These are phyloP conservation scores for Eretmocerus hayati DNA, from an alignment of 2,888 invertebrate genomes.

Conservation along the genomic window DNA sequence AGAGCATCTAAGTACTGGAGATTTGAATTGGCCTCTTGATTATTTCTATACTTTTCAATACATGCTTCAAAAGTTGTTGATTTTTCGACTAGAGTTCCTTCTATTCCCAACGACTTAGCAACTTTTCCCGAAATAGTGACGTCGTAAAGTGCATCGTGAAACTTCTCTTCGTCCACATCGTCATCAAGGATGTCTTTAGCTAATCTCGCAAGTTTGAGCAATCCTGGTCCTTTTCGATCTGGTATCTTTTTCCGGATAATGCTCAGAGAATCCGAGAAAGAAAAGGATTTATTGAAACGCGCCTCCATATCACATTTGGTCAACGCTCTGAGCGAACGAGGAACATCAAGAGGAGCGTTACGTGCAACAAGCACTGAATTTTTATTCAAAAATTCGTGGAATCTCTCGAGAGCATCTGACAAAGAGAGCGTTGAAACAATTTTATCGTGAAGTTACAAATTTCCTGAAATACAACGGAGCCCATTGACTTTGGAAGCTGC, in stretches of 20 bases:
- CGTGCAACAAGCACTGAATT: not conserved
- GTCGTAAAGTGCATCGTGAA: not conserved
- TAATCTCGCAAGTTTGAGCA: not conserved
- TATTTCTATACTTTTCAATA: too few species aligned
- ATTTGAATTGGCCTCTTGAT: too few species aligned
- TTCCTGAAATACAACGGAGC: constrained; percentile 5
- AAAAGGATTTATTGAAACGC: not conserved
- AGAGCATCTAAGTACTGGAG: too few species aligned
- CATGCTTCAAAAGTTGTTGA: not conserved
- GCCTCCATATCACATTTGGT: not conserved
- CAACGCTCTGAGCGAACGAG: not conserved
- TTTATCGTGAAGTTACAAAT: constrained; percentile 7
- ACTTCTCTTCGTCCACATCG: not conserved
- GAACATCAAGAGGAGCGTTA: not conserved
- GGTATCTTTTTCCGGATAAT: not conserved
- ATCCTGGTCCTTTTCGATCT: not conserved
- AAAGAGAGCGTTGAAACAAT: not conserved
- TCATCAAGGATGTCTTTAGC: not conserved
- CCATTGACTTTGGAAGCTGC: constrained; percentile 9
- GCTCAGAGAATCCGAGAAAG: not conserved
- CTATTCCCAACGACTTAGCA: not conserved
- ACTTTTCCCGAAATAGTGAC: not conserved
- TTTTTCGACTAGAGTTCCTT: not conserved
- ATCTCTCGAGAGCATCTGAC: not conserved
- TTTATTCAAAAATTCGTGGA: not conserved